These are phyloP conservation scores for Meteorus sp. DNA, from an alignment of 1,140 invertebrate species.

Conservation along the genomic window DNA sequence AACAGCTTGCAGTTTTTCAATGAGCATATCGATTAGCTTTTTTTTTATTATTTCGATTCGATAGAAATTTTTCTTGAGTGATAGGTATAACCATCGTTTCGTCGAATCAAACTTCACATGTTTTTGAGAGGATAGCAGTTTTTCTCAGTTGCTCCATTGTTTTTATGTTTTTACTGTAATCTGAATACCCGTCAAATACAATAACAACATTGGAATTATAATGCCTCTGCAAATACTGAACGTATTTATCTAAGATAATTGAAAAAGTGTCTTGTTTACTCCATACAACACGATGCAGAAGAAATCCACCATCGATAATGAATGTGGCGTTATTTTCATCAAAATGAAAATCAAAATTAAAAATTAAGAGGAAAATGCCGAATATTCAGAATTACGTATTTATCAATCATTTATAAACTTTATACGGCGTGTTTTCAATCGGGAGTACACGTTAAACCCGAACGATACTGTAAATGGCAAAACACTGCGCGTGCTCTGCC, in stretches of 20 bases:
- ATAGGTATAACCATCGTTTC: neutral
- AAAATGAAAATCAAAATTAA: no score
- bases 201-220: constrained; percentile 27
- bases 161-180: constrained; percentile 3
- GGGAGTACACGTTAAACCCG: no score
- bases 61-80: constrained; percentile 18
- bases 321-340: neutral
- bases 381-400: no score
- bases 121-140: constrained; percentile 5
- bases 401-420: no score
- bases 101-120: constrained; percentile 7
- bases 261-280: neutral
- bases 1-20: neutral
- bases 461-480: no score
- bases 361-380: no score
- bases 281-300: constrained; percentile 5
- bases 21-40: constrained; percentile 12
- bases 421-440: no score
- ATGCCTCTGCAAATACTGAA: neutral
- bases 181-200: constrained; percentile 42
- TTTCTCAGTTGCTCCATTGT: constrained; percentile 3
- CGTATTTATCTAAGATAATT: neutral
- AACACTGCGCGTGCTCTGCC: no score
- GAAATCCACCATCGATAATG: constrained; percentile 6
- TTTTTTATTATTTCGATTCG: constrained; percentile 21